Percentiles rank a stretch among this genome's conserved stretches.
These are phyloP conservation scores for Tenebrosternarchus preto DNA, from an alignment of 2,113 vertebrate species.

Conservation along the genomic window DNA sequence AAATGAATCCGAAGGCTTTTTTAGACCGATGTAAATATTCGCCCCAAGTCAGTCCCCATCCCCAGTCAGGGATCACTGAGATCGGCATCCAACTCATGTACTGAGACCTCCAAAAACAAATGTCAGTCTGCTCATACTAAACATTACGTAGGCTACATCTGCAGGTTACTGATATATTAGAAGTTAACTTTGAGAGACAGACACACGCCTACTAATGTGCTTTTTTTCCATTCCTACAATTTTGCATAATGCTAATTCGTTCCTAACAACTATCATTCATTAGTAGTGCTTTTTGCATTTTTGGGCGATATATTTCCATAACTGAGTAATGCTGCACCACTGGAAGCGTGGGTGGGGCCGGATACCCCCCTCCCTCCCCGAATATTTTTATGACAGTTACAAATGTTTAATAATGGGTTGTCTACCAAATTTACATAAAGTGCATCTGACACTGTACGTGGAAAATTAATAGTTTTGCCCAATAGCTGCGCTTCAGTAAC, in stretches of 20 bases:
- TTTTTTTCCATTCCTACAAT: background rate
- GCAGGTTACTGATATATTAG: background rate
- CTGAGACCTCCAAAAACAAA: background rate
- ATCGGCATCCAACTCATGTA: background rate
- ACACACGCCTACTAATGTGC: background rate
- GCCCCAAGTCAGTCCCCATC: background rate
- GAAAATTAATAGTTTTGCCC: no score
- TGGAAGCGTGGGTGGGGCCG: no score
- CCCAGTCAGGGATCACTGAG: background rate
- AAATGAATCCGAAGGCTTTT: constrained; percentile 18
- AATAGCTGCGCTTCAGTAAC: no score
- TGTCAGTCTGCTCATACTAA: no score
- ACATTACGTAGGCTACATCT: background rate
- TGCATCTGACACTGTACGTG: no score
- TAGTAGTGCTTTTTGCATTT: background rate
- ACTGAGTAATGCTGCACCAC: no score
- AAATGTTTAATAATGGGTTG: no score
- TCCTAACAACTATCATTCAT: background rate
- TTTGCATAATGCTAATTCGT: background rate
- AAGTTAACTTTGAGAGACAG: background rate
- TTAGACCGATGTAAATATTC: constrained; percentile 29
- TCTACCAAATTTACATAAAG: no score
- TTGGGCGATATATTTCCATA: no score
- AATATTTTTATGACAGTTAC: no score
- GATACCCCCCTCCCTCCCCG: no score